Evolutionary conservation across 2,888 invertebrate species (phyloP), one percentile per base, ranked within the genome.

Genomic region (Trachelus troglodyta): DNA sequence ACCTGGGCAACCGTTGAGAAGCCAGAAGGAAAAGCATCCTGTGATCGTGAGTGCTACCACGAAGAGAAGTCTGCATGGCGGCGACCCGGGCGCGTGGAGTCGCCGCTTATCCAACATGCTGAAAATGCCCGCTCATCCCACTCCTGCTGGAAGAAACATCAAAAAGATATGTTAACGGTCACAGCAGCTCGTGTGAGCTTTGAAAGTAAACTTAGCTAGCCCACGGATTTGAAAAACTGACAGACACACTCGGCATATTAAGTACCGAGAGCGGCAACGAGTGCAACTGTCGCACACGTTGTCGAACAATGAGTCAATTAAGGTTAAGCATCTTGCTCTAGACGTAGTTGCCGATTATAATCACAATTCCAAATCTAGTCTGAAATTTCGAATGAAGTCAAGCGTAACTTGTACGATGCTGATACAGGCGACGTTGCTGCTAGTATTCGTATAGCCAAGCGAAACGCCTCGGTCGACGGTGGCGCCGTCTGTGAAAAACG

Each of bases 41-140:
- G 86, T 87, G 76, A 88, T 81, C 77, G 87, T 83, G 74, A 89
- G 82, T 76, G 84, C 86, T 77, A 86, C 83, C 82, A 88, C 83
- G 76, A 89, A 85, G 78, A 87, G 82, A 69, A 86, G 84, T 83
- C 86, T 87, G 84, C 86, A 87, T 85, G 88, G 87, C 84, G 87
- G 85, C 83, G 87, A 87, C 85, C 87, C 88, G 84, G 85, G 85
- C 83, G 86, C 85, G 85, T 87, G 84, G 77, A 89, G 86, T 84
- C 88, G 87, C 85, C 88, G 87, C 86, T 89, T 89, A 84, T 89
- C 89, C 86, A 88, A 84, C 89, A 89, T 89, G 83, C 86, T 89
- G 84, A 81, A 81, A 81, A 82, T 81, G 81, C 71, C 71, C 71
- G 31, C 71, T 71, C 71, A 71, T 71, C 71, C 71, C 71, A 71